Base-by-base conservation (phyloP, 2,113 vertebrate genomes). In the Cyprichromis sp. region DNA sequence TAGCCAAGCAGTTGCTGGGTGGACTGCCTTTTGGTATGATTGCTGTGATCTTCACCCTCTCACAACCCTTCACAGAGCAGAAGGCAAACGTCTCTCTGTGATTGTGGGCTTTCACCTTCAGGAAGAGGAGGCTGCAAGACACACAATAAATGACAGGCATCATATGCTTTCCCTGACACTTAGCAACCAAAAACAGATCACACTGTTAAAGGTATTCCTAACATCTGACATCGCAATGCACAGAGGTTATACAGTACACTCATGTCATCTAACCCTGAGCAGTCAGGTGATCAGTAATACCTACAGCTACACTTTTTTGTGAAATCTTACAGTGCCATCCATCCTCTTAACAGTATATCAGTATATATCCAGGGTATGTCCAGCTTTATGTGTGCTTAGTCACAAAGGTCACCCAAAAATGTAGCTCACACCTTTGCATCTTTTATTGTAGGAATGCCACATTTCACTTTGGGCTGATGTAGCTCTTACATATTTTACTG, bases 11-110 rank as follows among this genome's bases (percentile, higher is more conserved):
- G 96, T 99, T 96, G 0, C 98, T 99, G 90, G 96, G 7, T 0
- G 94, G 96, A 3, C 98, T 97, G 0, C 95, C 94, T 89, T 91
- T 96, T 1, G 98, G 98, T 71, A 99, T 94, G 52, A 95, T 55
- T 2, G 98, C 98, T 87, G 97, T 98, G 83, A 99, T 97, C 94
- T 97, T 97, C 11, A 99, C 96, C 53, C 99, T 88, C 92, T 99
- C 99, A 3, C 99, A 99, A 68, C 99, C 99, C 85, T 97, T 97
- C 45, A 96, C 86, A 0, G 98, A 99, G 95, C 99, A 99, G 96
- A 99, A 99, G 80, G 98, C 97, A 38, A 97, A 98, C 26, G 92
- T 95, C 36, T 98, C 98, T 85, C 96, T 97, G 76, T 97, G 96
- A 1, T 98, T 97, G 81, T 98, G 97, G 3, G 98, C 98, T 85